Evolutionary conservation across 2,113 vertebrate genomes (phyloP), one percentile per base, ranked within the genome.

Genomic region (Marmota monax): DNA sequence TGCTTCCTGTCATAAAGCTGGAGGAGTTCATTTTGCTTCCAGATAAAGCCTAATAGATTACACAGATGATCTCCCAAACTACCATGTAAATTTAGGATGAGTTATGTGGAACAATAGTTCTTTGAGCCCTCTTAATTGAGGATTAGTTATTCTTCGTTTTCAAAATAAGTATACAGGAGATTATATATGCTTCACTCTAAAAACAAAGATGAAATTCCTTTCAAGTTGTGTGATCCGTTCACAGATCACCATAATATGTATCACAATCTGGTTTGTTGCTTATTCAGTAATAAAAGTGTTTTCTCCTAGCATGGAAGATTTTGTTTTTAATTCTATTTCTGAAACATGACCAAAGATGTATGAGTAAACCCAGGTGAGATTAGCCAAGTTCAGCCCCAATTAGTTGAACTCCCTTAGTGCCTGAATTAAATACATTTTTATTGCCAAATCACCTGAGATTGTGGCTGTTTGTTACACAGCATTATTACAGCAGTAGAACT

Each of bases 41-140:
- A 63, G 61, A 63, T 25, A 27, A 63, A 63, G 29, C 29, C 42
- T 18, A 2, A 39, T 56, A 78, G 14, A 63, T 92, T 48, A 86
- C 25, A 25, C 76, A 3, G 4, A 45, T 27, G 27, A 16, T 22
- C 39, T 25, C 70, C 25, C 3, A 51, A 20, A 51, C 25, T 65
- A 16, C 4, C n/a, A 90, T 4, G 45, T 56, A 79, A 84, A 48
- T 58, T 18, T 11, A 73, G 42, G 42, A 12, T 93, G 2, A 42
- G 23, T 58, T 53, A 0, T 0, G 0, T 29, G 9, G 23, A 72
- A 42, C 4, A n/a, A 0, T n/a, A 45, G 14, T 39, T 16, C 39
- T n/a, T 42, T 51, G 42, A 25, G 53, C 45, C 34, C 5, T 25
- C 39, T 34, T 4, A 72, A 5, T 17, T 48, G 65, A 89, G 73